phyloP scores from a whole-genome alignment of 2,797 vertebrate species.

The Poecilia gillii region DNA sequence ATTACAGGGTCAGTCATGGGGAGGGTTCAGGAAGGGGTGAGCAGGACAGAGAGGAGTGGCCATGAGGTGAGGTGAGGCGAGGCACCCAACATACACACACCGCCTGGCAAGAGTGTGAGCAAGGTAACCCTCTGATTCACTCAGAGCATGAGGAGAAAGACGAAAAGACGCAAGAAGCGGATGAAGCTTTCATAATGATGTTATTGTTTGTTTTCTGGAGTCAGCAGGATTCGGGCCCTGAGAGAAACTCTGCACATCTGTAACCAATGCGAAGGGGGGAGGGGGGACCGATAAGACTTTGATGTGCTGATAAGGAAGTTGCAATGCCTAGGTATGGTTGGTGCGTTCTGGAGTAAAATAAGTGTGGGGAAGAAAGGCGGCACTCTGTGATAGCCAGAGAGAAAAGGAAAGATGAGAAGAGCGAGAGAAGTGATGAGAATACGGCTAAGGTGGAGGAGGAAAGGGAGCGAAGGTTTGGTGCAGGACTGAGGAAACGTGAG shows the following conservation, averaged over 20 bases:
- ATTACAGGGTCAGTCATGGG: conserved; percentile 76
- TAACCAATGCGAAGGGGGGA: background rate
- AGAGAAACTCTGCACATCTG: conserved; percentile 40
- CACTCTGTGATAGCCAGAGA: conserved; percentile 53
- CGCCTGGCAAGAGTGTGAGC: conserved; percentile 49
- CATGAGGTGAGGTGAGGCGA: conserved; percentile 30
- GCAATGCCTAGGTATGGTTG: conserved; percentile 29
- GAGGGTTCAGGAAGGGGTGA: conserved; percentile 70
- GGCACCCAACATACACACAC: conserved; percentile 34
- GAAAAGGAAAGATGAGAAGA: conserved; percentile 64
- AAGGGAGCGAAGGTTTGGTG: conserved; percentile 29
- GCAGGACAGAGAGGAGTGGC: conserved; percentile 47
- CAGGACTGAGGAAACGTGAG: conserved; percentile 37
- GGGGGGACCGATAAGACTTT: conserved; percentile 39
- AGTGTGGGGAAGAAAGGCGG: conserved; percentile 43
- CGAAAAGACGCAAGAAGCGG: background rate
- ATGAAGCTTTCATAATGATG: conserved; percentile 54
- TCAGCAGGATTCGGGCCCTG: conserved; percentile 51
- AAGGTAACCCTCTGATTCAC: conserved; percentile 52
- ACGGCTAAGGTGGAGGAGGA: conserved; percentile 29
- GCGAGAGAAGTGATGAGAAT: conserved; percentile 56
- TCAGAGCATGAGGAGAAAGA: conserved; percentile 10
- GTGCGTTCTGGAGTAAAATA: conserved; percentile 44
- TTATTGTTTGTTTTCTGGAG: conserved; percentile 41
- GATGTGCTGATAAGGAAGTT: conserved; percentile 58